phyloP scores from a whole-genome alignment of 2,797 vertebrate genomes.

The Ispidina picta region DNA sequence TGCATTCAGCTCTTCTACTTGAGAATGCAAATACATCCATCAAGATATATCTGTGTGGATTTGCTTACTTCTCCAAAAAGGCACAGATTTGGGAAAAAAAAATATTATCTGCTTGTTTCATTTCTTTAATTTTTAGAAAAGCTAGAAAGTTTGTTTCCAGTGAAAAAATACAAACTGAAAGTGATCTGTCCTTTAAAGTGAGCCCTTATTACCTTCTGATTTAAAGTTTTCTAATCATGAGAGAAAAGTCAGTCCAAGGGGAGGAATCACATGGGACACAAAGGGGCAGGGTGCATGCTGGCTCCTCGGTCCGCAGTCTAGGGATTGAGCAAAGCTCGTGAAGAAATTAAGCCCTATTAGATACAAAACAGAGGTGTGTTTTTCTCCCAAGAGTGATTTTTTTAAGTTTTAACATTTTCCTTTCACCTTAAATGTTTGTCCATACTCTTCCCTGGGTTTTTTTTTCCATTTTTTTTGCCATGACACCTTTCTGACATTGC shows the following conservation, averaged over 20 bases:
- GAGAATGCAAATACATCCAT: background rate
- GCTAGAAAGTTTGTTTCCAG: slow-evolving; percentile 20
- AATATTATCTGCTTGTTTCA: background rate
- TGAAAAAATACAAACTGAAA: slow-evolving; percentile 13
- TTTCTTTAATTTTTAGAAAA: slow-evolving; percentile 18
- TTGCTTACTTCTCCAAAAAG: background rate
- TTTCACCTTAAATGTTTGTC: background rate
- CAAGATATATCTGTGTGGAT: background rate
- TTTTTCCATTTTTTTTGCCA: background rate
- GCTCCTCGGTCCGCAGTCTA: background rate
- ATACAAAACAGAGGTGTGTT: background rate
- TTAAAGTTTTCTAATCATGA: background rate
- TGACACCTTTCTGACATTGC: background rate
- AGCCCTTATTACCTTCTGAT: background rate
- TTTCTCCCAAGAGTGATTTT: background rate
- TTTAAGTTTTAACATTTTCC: background rate
- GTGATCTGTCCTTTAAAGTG: background rate
- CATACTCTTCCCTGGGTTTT: background rate
- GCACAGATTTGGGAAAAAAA: background rate
- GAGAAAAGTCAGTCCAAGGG: background rate
- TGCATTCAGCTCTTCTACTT: background rate
- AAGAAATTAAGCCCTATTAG: background rate
- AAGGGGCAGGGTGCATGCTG: background rate
- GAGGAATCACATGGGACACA: background rate
- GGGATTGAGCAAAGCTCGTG: background rate